Percentiles rank a stretch among this genome's conserved stretches.
Evolutionary conservation across 2,113 vertebrate genomes (phyloP).

Genomic region (Mobula birostris): DNA sequence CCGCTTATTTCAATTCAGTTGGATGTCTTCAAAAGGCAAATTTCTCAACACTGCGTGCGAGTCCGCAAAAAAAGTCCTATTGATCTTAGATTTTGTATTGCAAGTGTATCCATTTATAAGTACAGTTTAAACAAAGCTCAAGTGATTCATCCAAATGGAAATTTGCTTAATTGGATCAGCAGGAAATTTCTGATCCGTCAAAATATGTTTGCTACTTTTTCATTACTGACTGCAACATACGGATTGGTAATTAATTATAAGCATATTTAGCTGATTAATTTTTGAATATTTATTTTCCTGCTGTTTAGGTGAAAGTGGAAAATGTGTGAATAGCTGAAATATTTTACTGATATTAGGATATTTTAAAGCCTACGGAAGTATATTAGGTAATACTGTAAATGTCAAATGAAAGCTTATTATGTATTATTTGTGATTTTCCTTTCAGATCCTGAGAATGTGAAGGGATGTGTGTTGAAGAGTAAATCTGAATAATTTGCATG

Average conservation of each 20-base stretch:
- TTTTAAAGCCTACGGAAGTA: not conserved
- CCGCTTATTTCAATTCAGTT: not conserved
- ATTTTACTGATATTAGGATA: not conserved
- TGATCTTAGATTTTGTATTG: not conserved
- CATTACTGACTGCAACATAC: not conserved
- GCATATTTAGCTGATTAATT: not conserved
- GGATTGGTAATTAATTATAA: conserved; percentile 14
- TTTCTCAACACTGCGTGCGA: not conserved
- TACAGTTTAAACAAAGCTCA: not conserved
- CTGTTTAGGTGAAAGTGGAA: conserved; percentile 5
- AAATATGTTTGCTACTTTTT: conserved; percentile 9
- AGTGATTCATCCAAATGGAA: conserved; percentile 10
- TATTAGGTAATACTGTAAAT: not conserved
- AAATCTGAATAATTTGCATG: not conserved
- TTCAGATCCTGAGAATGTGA: not conserved
- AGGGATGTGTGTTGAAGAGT: not conserved
- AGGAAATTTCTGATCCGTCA: not conserved
- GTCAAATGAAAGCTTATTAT: not conserved
- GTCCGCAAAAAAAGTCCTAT: too few relatives aligned
- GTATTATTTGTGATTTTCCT: conserved; percentile 1
- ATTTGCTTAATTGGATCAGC: not conserved
- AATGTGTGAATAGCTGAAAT: conserved; percentile 3
- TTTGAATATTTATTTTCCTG: conserved; percentile 7
- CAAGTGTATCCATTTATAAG: not conserved
- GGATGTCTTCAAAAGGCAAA: not conserved